phyloP scores from a whole-genome alignment of 2,888 invertebrate genomes.

The Morpho achilles region DNA sequence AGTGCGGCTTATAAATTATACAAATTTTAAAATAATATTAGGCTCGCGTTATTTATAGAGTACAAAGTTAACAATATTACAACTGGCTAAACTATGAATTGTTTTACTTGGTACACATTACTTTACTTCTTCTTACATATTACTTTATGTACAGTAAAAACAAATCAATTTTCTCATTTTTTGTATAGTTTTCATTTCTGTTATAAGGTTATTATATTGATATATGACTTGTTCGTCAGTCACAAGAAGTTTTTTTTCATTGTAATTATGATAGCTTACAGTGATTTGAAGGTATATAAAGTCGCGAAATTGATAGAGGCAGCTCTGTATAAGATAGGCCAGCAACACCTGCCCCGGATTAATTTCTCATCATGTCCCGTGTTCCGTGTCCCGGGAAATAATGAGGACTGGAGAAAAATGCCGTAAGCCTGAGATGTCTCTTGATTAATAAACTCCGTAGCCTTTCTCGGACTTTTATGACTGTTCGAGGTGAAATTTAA shows the following conservation, averaged over 20 bases:
- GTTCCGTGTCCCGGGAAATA: slow-evolving; percentile 50
- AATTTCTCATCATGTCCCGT: slow-evolving; percentile 73
- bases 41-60: too few relatives aligned
- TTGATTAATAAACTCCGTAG: slow-evolving; percentile 71
- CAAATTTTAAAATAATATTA: too few relatives aligned
- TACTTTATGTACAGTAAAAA: too few relatives aligned
- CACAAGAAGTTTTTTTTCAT: not conserved
- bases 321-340: slow-evolving; percentile 52
- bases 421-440: slow-evolving; percentile 55
- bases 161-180: too few relatives aligned
- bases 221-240: too few relatives aligned
- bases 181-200: too few relatives aligned
- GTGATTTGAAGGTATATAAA: slow-evolving; percentile 37
- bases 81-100: too few relatives aligned
- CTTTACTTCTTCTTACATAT: too few relatives aligned
- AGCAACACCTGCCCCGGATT: slow-evolving; percentile 71
- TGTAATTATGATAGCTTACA: slow-evolving; percentile 2
- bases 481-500: slow-evolving; percentile 13
- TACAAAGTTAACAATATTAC: too few relatives aligned
- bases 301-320: slow-evolving; percentile 36
- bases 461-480: slow-evolving; percentile 31
- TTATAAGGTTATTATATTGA: too few relatives aligned
- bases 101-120: too few relatives aligned
- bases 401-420: slow-evolving; percentile 69
- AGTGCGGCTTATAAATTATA: too few relatives aligned